These are phyloP conservation scores for Colletes gigas DNA, from an alignment of 1,140 invertebrate genomes.

Conservation along the genomic window DNA sequence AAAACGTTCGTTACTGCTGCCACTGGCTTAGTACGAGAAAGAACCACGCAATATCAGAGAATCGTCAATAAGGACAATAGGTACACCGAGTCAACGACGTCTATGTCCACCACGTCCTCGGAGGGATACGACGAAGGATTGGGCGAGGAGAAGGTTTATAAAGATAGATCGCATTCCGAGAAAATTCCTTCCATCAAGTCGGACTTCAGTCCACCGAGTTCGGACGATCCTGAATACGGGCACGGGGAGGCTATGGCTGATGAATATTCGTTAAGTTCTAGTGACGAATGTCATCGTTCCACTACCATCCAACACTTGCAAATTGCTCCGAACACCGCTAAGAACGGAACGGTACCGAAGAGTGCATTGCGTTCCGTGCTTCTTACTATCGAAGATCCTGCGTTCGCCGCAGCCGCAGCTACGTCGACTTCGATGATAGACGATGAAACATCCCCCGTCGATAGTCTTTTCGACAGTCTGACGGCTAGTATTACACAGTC, in stretches of 20 bases:
- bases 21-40: slow-evolving; percentile 80
- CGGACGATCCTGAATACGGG: slow-evolving; percentile 81
- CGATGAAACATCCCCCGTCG: slow-evolving; percentile 90
- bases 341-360: slow-evolving; percentile 72
- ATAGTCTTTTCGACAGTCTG: slow-evolving; percentile 87
- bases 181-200: slow-evolving; percentile 75
- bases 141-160: slow-evolving; percentile 81
- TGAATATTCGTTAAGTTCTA: slow-evolving; percentile 83
- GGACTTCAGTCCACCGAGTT: slow-evolving; percentile 75
- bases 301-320: slow-evolving; percentile 70
- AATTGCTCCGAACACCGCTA: slow-evolving; percentile 59
- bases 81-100: slow-evolving; percentile 74
- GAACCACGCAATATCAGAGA: slow-evolving; percentile 82
- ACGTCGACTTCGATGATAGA: slow-evolving; percentile 86
- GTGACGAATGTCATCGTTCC: slow-evolving; percentile 79
- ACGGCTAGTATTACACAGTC: slow-evolving; percentile 81
- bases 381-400: slow-evolving; percentile 86
- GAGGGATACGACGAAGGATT: slow-evolving; percentile 81
- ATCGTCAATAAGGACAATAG: slow-evolving; percentile 78
- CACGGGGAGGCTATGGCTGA: slow-evolving; percentile 87
- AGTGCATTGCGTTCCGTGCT: slow-evolving; percentile 76
- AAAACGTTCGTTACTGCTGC: slow-evolving; percentile 73
- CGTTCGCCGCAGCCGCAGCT: slow-evolving; percentile 88
- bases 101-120: slow-evolving; percentile 81
- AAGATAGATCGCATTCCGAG: slow-evolving; percentile 79